Evolutionary conservation across 2,888 invertebrate genomes (phyloP).

Genomic region (Prostheceraeus crozeri): DNA sequence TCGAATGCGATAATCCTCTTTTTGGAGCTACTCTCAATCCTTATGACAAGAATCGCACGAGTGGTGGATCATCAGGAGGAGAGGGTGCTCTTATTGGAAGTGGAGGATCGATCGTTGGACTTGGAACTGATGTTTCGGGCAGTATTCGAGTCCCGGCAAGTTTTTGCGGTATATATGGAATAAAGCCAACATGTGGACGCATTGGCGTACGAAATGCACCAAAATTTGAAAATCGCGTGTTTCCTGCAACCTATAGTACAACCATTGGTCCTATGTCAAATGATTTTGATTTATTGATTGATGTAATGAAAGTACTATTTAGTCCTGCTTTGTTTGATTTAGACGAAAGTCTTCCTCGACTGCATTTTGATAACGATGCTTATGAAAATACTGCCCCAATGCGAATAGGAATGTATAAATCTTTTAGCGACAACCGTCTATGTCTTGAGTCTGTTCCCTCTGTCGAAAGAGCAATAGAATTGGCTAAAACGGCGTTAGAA

Average conservation of each 20-base stretch:
- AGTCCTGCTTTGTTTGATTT: too few relatives aligned
- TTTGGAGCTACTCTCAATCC: slow-evolving; percentile 50
- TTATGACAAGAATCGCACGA: slow-evolving; percentile 46
- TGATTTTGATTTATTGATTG: too few relatives aligned
- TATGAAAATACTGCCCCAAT: too few relatives aligned
- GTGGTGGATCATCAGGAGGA: slow-evolving; percentile 55
- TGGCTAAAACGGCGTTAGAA: slow-evolving; percentile 26
- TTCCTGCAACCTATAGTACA: too few relatives aligned
- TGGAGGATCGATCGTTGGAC: slow-evolving; percentile 52
- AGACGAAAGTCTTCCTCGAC: too few relatives aligned
- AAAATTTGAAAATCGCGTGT: too few relatives aligned
- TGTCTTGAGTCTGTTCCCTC: slow-evolving; percentile 27
- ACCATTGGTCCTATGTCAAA: too few relatives aligned
- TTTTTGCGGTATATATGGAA: slow-evolving; percentile 53
- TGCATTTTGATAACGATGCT: too few relatives aligned
- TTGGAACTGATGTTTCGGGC: slow-evolving; percentile 56
- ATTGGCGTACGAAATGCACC: slow-evolving; percentile 40
- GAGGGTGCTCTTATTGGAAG: slow-evolving; percentile 53
- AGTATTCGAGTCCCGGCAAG: slow-evolving; percentile 54
- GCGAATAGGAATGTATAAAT: too few relatives aligned
- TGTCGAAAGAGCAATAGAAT: slow-evolving; percentile 29
- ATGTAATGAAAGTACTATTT: too few relatives aligned
- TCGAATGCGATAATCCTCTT: slow-evolving; percentile 26
- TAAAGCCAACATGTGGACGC: slow-evolving; percentile 50
- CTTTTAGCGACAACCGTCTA: too few relatives aligned